Base-by-base conservation (phyloP, 2,797 vertebrate species). In the Micrastur ruficollis region DNA sequence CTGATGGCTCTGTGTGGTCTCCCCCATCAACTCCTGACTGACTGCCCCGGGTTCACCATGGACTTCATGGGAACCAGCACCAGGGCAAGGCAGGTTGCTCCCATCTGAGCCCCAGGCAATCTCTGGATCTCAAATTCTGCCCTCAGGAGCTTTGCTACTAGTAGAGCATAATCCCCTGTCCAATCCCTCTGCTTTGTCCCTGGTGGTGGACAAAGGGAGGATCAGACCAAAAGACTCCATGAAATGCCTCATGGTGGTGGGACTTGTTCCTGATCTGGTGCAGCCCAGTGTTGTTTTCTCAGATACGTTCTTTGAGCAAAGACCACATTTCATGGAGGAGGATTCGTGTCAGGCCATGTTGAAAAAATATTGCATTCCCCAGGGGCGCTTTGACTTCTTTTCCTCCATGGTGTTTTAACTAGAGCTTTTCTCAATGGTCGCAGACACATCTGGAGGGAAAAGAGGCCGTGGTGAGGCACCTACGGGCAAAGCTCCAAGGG, bases 401-500 rank as follows among this genome's bases (percentile, higher is more conserved):
- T 70, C 10, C 53, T 86, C 53, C 22, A 2, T 5, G 9, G 11
- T 63, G 50, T 73, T 94, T 73, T 82, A 76, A 84, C 70, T 73
- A 36, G 63, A 86, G 67, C n/a, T 74, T 63, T 90, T 89, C 67
- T 93, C 84, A 12, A 44, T 58, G 55, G 22, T 71, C 2, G 2
- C 91, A 97, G 96, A 71, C 42, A 1, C 73, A 79, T 55, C 62
- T 61, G 88, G 83, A 94, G 27, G 86, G 80, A 18, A 96, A 80
- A 85, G 94, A 90, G 0, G 47, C 88, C 0, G 4, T 90, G 55
- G 81, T 95, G 90, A 93, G 36, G 21, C 88, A 86, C 67, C 86
- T 95, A 8, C 71, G 1, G 71, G 88, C 95, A 56, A 97, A 96
- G 91, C 59, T 97, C 63, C 91, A 90, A 19, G 88, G 59, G 47